A percentile compares a stretch with the other conserved stretches of the same genome.
phyloP scores from a whole-genome alignment of 2,888 invertebrate genomes.

The Physocephala rufipes region DNA sequence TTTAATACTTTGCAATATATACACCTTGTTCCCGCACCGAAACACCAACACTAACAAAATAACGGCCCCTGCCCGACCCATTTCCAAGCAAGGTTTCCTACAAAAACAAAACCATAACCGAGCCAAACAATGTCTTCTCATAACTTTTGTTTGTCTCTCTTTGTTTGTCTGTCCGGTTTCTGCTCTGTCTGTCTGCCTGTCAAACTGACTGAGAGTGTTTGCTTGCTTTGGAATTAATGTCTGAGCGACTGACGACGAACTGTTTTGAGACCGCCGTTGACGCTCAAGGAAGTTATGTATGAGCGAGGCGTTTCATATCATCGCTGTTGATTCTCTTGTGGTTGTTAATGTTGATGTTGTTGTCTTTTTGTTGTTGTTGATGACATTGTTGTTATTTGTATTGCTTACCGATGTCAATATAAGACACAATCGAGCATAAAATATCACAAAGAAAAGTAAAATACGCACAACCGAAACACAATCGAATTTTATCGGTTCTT shows the following conservation, averaged over 20 bases:
- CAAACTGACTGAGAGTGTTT: constrained; percentile 19
- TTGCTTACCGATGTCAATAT: constrained; percentile 34
- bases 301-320: constrained; percentile 36
- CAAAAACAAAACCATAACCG: no score
- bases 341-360: no score
- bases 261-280: no score
- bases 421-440: constrained; percentile 35
- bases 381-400: constrained; percentile 28
- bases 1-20: constrained; percentile 41
- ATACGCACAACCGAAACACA: constrained; percentile 15
- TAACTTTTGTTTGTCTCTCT: not conserved
- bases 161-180: constrained; percentile 9
- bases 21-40: constrained; percentile 30
- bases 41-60: not conserved
- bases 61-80: constrained; percentile 19
- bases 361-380: constrained; percentile 29
- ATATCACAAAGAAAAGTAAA: constrained; percentile 10
- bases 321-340: no score
- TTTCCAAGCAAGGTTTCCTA: no score
- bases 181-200: constrained; percentile 6
- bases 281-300: constrained; percentile 32
- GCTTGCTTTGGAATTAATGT: constrained; percentile 39
- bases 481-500: constrained; percentile 10
- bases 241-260: not conserved
- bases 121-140: no score